Evolutionary conservation across 2,888 invertebrate genomes (phyloP), one percentile per base, ranked within the genome.

Genomic region (Digitonthophagus gazella): DNA sequence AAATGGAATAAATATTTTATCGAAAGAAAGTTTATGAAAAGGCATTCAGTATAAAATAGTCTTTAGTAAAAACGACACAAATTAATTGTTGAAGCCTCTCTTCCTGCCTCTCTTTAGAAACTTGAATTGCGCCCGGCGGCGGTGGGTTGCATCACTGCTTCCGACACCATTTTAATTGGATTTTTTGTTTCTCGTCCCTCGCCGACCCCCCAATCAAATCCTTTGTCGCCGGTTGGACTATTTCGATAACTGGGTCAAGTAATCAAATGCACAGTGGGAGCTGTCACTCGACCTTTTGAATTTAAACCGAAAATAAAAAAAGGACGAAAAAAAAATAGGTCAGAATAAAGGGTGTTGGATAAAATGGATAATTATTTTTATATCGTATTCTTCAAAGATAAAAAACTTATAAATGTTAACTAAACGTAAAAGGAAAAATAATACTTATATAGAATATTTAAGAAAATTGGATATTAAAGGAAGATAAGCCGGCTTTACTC

Each of bases 141-240:
- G 16, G n/a, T 20, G 15, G 19, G 61, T 19, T 61, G 61, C 61
- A 61, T 19, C 61, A 19, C 61, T 61, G 61, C 61, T 61, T 61
- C 20, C 61, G 61, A 61, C 61, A 61, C 61, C 14, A 19, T 61
- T 18, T 61, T 61, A 61, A 61, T 61, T 61, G 61, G 61, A 61
- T 61, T 61, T 61, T 61, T 61, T 61, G 18, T 18, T 6, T 18
- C 61, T 57, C 57, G 6, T 19, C 61, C 28, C 11, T 44, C 28
- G n/a, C n/a, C n/a, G n/a, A n/a, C n/a, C n/a, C n/a, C n/a, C n/a
- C n/a, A n/a, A n/a, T n/a, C n/a, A n/a, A 44, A 44, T 8, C 28
- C 11, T 44, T 44, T 44, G 28, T 44, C 28, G 28, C 28, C 8
- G 3, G 11, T 11, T 8, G 28, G 28, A 44, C 28, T 11, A 44